Evolutionary conservation across 2,113 vertebrate genomes (phyloP), one percentile per base, ranked within the genome.

Genomic region (Anhinga anhinga): DNA sequence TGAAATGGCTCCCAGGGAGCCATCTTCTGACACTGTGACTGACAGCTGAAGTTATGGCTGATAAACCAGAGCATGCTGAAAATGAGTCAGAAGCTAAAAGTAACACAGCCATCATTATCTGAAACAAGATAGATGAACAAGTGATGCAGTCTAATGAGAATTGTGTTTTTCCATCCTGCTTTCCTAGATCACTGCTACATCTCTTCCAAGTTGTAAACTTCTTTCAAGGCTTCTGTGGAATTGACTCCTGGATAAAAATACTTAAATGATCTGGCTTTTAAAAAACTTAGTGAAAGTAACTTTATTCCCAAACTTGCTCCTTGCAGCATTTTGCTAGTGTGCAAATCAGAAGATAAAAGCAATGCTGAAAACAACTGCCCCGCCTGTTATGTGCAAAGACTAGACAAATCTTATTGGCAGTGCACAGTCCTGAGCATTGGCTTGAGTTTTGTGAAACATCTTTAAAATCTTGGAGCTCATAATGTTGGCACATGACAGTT

Each of bases 21-120:
- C 30, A 56, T 53, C 65, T 91, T 90, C 71, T 95, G 74, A 40
- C 71, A 56, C 80, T 5, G 29, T 80, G 80, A 88, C 45, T 91
- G 84, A 87, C 76, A 77, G 5, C 86, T 63, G 69, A 93, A 45
- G 44, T 45, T 45, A 45, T 45, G 44, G 44, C 44, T 45, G 44
- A 91, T 65, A 61, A 91, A 91, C 55, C 91, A 69, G 59, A 88
- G 80, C 69, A 38, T 82, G 79, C 86, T 94, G 63, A 73, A 96
- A 94, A 77, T 94, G 89, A 97, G 80, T 96, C 86, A 94, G 69
- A 42, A 94, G 82, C 78, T 90, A 91, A 91, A 97, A 97, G 91
- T 79, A 93, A 95, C 50, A 26, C 81, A 93, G 66, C 66, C 78
- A 5, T 94, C 65, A 17, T 96, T 87, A 72, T 62, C 82, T 95